phyloP scores from a whole-genome alignment of 2,113 vertebrate genomes.

The Cavia aperea region DNA sequence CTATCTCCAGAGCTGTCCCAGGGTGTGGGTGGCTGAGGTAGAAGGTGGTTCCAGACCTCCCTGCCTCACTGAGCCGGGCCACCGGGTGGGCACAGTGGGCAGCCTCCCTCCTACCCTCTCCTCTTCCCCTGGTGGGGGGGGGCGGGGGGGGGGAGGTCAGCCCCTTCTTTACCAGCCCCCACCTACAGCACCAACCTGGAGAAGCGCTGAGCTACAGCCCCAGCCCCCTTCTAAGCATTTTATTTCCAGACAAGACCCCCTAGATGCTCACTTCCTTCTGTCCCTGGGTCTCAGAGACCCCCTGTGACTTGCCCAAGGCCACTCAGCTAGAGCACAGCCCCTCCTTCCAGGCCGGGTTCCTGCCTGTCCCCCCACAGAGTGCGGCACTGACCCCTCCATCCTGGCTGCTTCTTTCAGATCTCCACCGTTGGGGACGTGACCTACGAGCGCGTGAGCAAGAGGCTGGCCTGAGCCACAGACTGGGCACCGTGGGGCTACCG shows the following conservation, averaged over 20 bases:
- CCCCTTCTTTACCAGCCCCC: not conserved
- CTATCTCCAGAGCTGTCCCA: not conserved
- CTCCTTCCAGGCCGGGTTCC: not conserved
- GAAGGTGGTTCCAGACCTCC: not conserved
- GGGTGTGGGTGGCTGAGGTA: not conserved
- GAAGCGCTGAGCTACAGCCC: not conserved
- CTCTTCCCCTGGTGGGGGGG: not conserved
- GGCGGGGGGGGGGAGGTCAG: not conserved
- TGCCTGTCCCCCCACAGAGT: not conserved
- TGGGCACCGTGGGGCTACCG: not conserved
- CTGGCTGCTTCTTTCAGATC: constrained; percentile 71
- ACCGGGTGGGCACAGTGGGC: too few relatives aligned
- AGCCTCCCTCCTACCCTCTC: not conserved
- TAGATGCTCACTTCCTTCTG: not conserved
- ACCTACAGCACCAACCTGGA: not conserved
- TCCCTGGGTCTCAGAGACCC: not conserved
- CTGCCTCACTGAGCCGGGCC: not conserved
- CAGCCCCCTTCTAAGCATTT: not conserved
- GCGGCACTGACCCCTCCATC: not conserved
- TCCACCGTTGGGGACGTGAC: constrained; percentile 73
- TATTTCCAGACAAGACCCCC: not conserved
- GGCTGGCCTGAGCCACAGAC: constrained; percentile 65
- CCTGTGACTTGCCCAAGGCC: not conserved
- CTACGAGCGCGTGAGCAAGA: constrained; percentile 83
- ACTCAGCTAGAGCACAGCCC: not conserved